A percentile compares a stretch with the other conserved stretches of the same genome.
These are phyloP conservation scores for Strix aluco DNA, from an alignment of 2,113 vertebrate genomes.

Conservation along the genomic window DNA sequence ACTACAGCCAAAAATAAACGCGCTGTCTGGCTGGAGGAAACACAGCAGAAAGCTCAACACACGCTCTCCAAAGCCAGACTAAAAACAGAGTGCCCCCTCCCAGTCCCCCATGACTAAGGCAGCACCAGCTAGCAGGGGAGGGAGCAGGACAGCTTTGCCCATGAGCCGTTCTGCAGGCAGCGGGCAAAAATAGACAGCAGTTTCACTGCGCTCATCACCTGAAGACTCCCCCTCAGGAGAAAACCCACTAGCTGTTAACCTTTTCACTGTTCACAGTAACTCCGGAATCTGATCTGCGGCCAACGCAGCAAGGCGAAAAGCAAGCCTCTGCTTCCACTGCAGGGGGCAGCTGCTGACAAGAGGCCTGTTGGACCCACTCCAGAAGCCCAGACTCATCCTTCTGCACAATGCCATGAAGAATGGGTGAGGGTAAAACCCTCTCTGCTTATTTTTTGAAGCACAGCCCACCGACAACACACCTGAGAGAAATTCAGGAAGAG, in stretches of 20 bases:
- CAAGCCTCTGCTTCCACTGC: background rate
- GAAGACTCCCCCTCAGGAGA: background rate
- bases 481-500: background rate
- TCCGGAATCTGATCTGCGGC: accelerated
- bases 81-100: background rate
- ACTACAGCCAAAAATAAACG: background rate
- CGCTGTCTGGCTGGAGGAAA: background rate
- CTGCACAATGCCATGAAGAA: background rate
- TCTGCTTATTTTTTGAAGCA: background rate
- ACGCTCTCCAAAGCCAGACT: background rate
- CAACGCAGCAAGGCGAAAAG: background rate
- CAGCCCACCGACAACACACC: background rate
- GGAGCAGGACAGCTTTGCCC: background rate
- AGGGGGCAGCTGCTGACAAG: background rate
- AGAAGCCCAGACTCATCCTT: background rate
- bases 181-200: background rate
- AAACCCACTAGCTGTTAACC: background rate
- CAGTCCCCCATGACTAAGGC: background rate
- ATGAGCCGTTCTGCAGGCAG: background rate
- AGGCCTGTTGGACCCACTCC: background rate
- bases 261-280: background rate
- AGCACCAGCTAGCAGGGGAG: background rate
- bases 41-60: background rate
- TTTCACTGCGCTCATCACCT: background rate
- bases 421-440: background rate